Evolutionary conservation across 2,113 vertebrate genomes (phyloP), one percentile per base, ranked within the genome.

Genomic region (Perca schrenkii): DNA sequence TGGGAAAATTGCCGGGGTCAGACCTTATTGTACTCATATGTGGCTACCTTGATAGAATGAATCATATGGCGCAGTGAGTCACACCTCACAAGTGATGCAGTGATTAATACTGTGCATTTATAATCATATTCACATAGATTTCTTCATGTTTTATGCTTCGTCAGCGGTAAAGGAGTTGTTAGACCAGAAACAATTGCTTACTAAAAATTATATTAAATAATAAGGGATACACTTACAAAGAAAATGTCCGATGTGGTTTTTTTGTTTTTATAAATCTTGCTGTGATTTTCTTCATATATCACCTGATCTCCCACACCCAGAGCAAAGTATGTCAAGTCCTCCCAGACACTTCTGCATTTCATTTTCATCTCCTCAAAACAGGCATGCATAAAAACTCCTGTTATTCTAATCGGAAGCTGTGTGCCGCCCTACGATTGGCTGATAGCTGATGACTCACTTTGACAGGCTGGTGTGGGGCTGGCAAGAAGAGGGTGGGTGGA

Each of bases 371-470:
- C 76, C 70, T 84, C 46, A 66, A 86, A 84, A 83, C 94, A 92
- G 85, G 87, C 94, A 88, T 92, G 91, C 90, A 94, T 91, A 86
- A 93, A 90, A 89, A 94, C 95, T 91, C 77, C 85, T 91, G 91
- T 85, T 94, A 96, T 95, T 96, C 93, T 95, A 95, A 96, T 96
- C 94, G 91, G 74, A 92, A 89, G 94, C 95, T 95, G 93, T 92
- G 92, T 95, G 82, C 86, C 88, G 86, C 86, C 50, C 68, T 84
- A 69, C 88, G 92, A 97, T 97, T 97, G 97, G 97, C 91, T 93
- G 92, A 85, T 68, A 77, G 87, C 87, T 95, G 90, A 81, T 88
- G 91, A 93, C 94, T 96, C 96, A 96, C 94, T 94, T 96, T 96
- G 96, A 96, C 97, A 96, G 95, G 95, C 95, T 89, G 89, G 93